Evolutionary conservation across 2,888 invertebrate species (phyloP).

Genomic region (Ormyrus thymus): DNA sequence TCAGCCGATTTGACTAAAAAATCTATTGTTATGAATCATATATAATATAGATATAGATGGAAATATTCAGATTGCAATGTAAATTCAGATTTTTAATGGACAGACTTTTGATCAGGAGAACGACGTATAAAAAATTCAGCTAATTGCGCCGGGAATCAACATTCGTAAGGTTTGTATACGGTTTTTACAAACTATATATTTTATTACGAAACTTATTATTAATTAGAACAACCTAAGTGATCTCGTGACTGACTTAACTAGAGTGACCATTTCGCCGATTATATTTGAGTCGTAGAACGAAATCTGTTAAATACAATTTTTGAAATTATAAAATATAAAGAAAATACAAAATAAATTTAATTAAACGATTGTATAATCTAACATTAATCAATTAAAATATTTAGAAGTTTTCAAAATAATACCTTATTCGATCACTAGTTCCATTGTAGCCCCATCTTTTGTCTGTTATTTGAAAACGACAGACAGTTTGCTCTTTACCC

Average conservation of each 20-base stretch:
- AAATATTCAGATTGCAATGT: too few relatives aligned
- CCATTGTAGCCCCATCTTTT: constrained; percentile 91
- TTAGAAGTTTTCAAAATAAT: constrained; percentile 27
- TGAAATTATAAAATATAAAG: constrained; percentile 18
- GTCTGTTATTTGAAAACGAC: constrained; percentile 84
- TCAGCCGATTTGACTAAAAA: too few relatives aligned
- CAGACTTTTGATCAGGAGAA: too few relatives aligned
- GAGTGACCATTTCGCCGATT: neutral
- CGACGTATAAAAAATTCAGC: too few relatives aligned
- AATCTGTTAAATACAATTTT: constrained; percentile 1
- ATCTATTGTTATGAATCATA: too few relatives aligned
- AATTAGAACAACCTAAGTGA: too few relatives aligned
- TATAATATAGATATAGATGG: too few relatives aligned
- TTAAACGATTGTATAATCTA: neutral
- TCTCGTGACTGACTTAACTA: neutral
- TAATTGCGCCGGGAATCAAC: too few relatives aligned
- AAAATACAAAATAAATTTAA: constrained; percentile 3
- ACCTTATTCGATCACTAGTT: constrained; percentile 87
- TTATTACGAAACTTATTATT: too few relatives aligned
- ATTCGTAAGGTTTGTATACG: too few relatives aligned
- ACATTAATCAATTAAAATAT: neutral
- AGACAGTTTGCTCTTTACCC: constrained; percentile 85
- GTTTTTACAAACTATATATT: too few relatives aligned
- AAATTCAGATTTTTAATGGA: too few relatives aligned
- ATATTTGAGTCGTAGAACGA: neutral